These are phyloP conservation scores for Nephotettix cincticeps DNA, from an alignment of 1,140 invertebrate species.

Conservation along the genomic window DNA sequence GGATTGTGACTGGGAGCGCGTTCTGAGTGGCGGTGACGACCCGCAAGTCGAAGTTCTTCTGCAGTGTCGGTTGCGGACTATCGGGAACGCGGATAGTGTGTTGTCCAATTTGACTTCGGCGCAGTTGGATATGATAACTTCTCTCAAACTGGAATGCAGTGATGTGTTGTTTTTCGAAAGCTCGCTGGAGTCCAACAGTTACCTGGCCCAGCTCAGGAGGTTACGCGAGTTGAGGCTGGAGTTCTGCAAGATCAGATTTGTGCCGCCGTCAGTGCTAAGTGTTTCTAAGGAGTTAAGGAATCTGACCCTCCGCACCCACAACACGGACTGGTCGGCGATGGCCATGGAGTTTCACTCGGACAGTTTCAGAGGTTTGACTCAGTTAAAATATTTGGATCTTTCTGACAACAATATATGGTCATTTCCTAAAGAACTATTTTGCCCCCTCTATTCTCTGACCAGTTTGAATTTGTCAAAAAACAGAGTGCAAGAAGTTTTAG, in stretches of 20 bases:
- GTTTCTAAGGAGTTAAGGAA: slow-evolving; percentile 64
- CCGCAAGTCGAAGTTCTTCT: slow-evolving; percentile 55
- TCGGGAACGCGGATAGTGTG: slow-evolving; percentile 66
- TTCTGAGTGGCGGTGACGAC: slow-evolving; percentile 63
- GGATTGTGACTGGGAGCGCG: slow-evolving; percentile 47
- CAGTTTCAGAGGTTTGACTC: slow-evolving; percentile 64
- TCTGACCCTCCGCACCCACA: slow-evolving; percentile 70
- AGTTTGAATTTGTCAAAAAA: slow-evolving; percentile 75
- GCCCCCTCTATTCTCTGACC: slow-evolving; percentile 66
- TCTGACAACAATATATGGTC: slow-evolving; percentile 80
- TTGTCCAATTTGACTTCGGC: slow-evolving; percentile 64
- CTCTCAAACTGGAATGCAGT: slow-evolving; percentile 72
- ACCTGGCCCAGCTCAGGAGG: slow-evolving; percentile 63
- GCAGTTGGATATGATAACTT: slow-evolving; percentile 64
- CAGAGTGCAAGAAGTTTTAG: slow-evolving; percentile 71
- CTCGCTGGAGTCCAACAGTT: slow-evolving; percentile 60
- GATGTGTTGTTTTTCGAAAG: slow-evolving; percentile 79
- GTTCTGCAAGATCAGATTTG: slow-evolving; percentile 73
- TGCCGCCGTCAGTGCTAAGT: slow-evolving; percentile 66
- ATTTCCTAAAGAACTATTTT: slow-evolving; percentile 70
- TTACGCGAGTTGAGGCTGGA: slow-evolving; percentile 70
- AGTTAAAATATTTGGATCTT: slow-evolving; percentile 69
- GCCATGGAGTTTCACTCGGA: slow-evolving; percentile 70
- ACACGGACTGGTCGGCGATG: slow-evolving; percentile 78
- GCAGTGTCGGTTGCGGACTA: slow-evolving; percentile 69